These are phyloP conservation scores for Nothura maculosa DNA, from an alignment of 2,797 vertebrate species.

Conservation along the genomic window DNA sequence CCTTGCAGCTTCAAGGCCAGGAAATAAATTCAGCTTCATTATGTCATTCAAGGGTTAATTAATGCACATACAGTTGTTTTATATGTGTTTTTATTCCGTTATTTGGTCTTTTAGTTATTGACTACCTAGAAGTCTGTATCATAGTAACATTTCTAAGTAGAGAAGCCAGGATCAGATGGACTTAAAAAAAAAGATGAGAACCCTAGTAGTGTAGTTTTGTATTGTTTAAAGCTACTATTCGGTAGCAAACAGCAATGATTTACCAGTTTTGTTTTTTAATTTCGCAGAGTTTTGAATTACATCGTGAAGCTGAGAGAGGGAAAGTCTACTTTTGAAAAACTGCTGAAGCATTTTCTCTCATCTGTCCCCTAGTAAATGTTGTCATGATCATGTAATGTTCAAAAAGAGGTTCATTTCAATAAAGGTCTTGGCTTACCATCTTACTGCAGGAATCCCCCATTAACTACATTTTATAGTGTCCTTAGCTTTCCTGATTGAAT, in stretches of 20 bases:
- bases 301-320: neutral
- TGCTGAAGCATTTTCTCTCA: neutral
- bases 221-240: neutral
- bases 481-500: neutral
- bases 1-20: neutral
- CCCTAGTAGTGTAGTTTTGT: neutral
- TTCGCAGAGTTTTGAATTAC: neutral
- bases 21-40: neutral
- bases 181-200: neutral
- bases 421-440: neutral
- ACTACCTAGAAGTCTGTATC: neutral
- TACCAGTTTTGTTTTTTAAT: neutral
- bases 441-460: neutral
- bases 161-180: neutral
- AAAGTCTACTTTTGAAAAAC: neutral
- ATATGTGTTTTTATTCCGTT: neutral
- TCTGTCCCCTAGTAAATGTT: neutral
- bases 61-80: neutral
- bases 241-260: neutral
- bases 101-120: neutral
- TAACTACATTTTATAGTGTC: neutral
- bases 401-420: neutral
- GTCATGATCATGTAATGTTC: neutral
- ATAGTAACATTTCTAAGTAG: neutral
- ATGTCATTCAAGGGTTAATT: neutral